phyloP scores from a whole-genome alignment of 2,888 invertebrate genomes.

The Conchocele bisecta region DNA sequence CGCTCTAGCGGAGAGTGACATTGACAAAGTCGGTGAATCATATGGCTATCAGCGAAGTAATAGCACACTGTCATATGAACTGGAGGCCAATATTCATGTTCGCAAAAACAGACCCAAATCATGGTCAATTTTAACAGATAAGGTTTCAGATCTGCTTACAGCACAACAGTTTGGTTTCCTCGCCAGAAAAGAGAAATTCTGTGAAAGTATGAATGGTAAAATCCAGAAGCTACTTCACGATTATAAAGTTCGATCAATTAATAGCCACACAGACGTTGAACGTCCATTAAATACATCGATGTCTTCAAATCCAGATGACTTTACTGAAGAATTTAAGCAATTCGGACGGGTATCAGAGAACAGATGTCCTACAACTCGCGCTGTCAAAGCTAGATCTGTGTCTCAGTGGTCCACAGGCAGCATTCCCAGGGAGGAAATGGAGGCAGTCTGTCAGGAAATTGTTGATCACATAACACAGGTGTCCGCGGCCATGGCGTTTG shows the following conservation, averaged over 20 bases:
- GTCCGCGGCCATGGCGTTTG: too few relatives aligned
- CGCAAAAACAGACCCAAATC: constrained; percentile 61
- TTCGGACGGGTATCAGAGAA: neutral
- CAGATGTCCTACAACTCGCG: neutral
- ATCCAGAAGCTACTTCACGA: constrained; percentile 48
- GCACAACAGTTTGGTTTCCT: constrained; percentile 43
- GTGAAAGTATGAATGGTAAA: constrained; percentile 31
- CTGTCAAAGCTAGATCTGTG: too few relatives aligned
- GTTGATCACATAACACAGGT: constrained; percentile 52
- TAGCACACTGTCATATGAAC: constrained; percentile 49
- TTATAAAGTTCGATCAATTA: constrained; percentile 17
- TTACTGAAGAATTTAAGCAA: neutral
- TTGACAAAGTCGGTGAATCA: constrained; percentile 50
- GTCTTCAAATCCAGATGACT: constrained; percentile 37
- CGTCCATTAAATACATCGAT: constrained; percentile 5
- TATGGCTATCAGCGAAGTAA: constrained; percentile 56
- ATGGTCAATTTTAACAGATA: constrained; percentile 74
- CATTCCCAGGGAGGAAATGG: constrained; percentile 39
- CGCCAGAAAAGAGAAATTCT: constrained; percentile 45
- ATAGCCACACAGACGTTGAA: neutral
- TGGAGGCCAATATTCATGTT: constrained; percentile 57
- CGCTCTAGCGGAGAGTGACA: constrained; percentile 52
- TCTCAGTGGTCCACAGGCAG: constrained; percentile 51
- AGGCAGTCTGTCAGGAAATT: constrained; percentile 56
- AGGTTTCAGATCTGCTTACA: constrained; percentile 53